phyloP scores from a whole-genome alignment of 92 coral and sea anemone species.

The Heliopora coerulea region DNA sequence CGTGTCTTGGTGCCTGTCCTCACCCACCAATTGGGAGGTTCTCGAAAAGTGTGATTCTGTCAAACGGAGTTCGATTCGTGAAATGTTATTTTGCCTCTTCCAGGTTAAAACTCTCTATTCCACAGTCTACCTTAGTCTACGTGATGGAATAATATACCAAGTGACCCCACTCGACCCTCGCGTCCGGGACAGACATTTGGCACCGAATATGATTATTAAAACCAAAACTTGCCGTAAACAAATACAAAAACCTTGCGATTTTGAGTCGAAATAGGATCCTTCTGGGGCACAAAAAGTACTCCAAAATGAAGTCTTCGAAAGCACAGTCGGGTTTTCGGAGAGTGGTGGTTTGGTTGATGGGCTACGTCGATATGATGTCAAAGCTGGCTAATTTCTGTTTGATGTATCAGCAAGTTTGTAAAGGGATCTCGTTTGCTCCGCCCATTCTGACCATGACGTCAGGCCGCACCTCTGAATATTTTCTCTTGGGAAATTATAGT shows the following conservation, averaged over 20 bases:
- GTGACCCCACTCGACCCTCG: conserved; percentile 26
- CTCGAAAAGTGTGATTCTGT: not conserved
- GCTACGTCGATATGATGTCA: not conserved
- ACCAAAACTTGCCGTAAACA: conserved; percentile 16
- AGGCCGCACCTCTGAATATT: not conserved
- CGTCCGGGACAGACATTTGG: conserved; percentile 35
- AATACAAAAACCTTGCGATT: not conserved
- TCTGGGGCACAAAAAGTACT: not conserved
- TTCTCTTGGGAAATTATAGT: not conserved
- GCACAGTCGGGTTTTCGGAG: not conserved
- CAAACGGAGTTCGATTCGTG: not conserved
- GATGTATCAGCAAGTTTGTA: not conserved
- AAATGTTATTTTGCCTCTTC: not conserved
- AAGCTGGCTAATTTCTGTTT: not conserved
- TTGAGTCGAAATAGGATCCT: not conserved
- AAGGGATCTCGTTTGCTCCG: not conserved
- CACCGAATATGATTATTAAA: conserved; percentile 32
- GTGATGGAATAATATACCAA: not conserved
- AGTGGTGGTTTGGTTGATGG: not conserved
- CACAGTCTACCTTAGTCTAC: too few species aligned
- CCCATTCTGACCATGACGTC: not conserved
- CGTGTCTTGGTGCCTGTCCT: not conserved
- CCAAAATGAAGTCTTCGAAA: not conserved
- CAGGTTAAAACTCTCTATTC: not conserved
- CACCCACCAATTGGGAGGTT: not conserved